Evolutionary conservation across 2,797 vertebrate genomes (phyloP).

Genomic region (Enteromius treurensis): DNA sequence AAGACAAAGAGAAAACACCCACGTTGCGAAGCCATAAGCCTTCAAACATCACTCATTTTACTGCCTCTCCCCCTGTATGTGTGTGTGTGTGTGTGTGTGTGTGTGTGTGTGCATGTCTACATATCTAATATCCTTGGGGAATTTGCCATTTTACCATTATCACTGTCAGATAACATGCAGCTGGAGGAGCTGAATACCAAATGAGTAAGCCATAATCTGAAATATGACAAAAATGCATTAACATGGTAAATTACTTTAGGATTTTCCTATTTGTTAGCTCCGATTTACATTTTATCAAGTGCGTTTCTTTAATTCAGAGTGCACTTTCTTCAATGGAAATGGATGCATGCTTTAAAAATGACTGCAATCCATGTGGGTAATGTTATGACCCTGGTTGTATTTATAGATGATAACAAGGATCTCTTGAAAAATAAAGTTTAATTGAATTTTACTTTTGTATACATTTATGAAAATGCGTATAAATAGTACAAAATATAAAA

Average conservation of each 20-base stretch:
- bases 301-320: conserved; percentile 1
- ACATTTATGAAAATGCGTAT: too few species aligned
- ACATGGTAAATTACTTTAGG: conserved; percentile 11
- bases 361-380: background rate
- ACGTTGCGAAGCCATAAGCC: conserved; percentile 72
- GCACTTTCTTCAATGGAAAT: background rate
- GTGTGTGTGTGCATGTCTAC: conserved; percentile 45
- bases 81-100: conserved; percentile 2
- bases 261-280: conserved; percentile 18
- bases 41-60: conserved; percentile 65
- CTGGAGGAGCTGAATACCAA: conserved; percentile 41
- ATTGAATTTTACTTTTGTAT: too few species aligned
- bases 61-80: conserved; percentile 60
- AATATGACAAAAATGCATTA: conserved; percentile 45
- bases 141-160: conserved; percentile 56
- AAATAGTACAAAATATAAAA: too few species aligned
- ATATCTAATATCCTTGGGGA: conserved; percentile 54
- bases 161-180: conserved; percentile 44
- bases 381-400: background rate
- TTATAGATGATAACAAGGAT: background rate
- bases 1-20: conserved; percentile 76
- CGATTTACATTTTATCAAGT: conserved; percentile 27
- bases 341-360: background rate
- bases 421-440: background rate
- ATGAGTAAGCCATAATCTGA: conserved; percentile 14